Evolutionary conservation across 2,888 invertebrate species (phyloP).

Genomic region (Tenthredo amoena): DNA sequence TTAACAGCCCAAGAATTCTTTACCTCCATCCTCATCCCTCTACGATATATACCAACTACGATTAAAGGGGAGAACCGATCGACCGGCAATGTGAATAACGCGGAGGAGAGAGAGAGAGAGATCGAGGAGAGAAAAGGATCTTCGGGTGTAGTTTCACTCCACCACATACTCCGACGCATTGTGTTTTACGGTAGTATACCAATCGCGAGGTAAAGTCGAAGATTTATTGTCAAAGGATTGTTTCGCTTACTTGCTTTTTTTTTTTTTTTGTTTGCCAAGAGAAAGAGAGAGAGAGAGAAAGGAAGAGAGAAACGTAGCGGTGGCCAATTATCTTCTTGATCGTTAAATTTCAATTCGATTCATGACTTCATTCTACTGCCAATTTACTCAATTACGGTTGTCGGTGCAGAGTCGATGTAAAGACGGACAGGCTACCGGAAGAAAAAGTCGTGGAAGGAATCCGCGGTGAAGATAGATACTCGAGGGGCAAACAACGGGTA

Average conservation of each 20-base stretch:
- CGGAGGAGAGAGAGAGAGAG: background rate
- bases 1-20: background rate
- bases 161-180: background rate
- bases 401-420: background rate
- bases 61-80: background rate
- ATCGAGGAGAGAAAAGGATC: background rate
- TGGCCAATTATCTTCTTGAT: slow-evolving; percentile 38
- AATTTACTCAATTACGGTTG: slow-evolving; percentile 44
- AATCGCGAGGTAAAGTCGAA: background rate
- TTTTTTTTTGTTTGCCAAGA: slow-evolving; percentile 6
- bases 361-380: slow-evolving; percentile 40
- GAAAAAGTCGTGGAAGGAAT: slow-evolving; percentile 27
- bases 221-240: background rate
- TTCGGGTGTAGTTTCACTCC: background rate
- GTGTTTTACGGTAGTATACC: background rate
- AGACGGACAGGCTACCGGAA: background rate
- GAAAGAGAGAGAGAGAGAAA: slow-evolving; percentile 54
- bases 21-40: background rate
- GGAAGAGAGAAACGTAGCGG: background rate
- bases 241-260: background rate
- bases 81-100: background rate
- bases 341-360: slow-evolving; percentile 48
- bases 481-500: background rate
- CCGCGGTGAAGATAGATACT: slow-evolving; percentile 5
- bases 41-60: background rate